A percentile compares a stretch with the other conserved stretches of the same genome.
These are phyloP conservation scores for Notarius quadriscutis DNA, from an alignment of 2,113 vertebrate species.

Conservation along the genomic window DNA sequence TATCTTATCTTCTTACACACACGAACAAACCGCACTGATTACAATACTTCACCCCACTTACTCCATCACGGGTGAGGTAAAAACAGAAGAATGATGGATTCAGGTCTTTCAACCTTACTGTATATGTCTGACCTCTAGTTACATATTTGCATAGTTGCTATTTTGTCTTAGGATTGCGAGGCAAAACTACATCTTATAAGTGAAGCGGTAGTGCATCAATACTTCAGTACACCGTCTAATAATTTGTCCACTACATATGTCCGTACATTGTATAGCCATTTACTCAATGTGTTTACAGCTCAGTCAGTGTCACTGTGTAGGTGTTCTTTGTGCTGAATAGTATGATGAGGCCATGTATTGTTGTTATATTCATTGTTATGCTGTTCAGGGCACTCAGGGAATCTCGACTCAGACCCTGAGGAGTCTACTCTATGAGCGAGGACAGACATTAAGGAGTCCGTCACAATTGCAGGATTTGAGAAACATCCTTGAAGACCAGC, in stretches of 20 bases:
- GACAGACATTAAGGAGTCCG: conserved; percentile 60
- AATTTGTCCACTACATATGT: neutral
- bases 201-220: neutral
- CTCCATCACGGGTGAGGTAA: too few relatives aligned
- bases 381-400: conserved; percentile 61
- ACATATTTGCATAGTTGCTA: neutral
- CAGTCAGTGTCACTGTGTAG: neutral
- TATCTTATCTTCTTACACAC: too few relatives aligned
- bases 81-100: neutral
- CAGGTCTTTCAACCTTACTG: neutral
- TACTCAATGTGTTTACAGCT: neutral
- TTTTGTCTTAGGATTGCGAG: neutral
- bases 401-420: conserved; percentile 59
- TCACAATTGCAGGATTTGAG: conserved; percentile 58
- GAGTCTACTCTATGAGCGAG: conserved; percentile 61
- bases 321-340: neutral
- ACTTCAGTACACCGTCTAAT: neutral
- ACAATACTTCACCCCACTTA: too few relatives aligned
- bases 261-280: neutral
- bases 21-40: too few relatives aligned
- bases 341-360: neutral
- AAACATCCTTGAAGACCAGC: conserved; percentile 51
- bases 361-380: neutral
- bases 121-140: neutral
- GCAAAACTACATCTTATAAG: neutral